phyloP scores from a whole-genome alignment of 1,140 invertebrate species.

The Akabosia matsudoensis region DNA sequence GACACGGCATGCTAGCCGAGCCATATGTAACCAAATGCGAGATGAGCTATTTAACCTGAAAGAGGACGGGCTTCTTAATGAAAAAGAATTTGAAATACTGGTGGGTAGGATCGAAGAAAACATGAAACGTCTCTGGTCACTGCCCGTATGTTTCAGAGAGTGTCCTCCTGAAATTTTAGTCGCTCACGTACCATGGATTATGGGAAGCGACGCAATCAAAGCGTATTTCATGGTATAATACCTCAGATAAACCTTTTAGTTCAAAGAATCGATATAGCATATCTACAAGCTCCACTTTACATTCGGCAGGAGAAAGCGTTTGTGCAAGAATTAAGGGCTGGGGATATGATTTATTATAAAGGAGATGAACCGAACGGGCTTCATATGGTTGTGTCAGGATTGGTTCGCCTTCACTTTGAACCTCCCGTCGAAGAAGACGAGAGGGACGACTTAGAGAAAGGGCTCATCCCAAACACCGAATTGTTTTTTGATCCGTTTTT shows the following conservation, averaged over 20 bases:
- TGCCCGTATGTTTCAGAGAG: slow-evolving; percentile 26
- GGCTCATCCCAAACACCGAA: slow-evolving; percentile 33
- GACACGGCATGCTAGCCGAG: slow-evolving; percentile 53
- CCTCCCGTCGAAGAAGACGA: slow-evolving; percentile 16
- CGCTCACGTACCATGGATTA: slow-evolving; percentile 34
- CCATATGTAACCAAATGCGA: slow-evolving; percentile 52
- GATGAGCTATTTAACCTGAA: slow-evolving; percentile 50
- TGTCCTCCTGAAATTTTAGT: slow-evolving; percentile 23
- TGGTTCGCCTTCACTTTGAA: slow-evolving; percentile 50
- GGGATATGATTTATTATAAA: slow-evolving; percentile 47
- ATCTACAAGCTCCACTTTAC: too few relatives aligned
- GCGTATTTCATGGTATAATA: slow-evolving; percentile 28
- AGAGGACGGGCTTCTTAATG: slow-evolving; percentile 47
- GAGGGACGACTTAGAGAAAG: slow-evolving; percentile 16
- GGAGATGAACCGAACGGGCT: slow-evolving; percentile 50
- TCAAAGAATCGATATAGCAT: not conserved
- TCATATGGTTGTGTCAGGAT: slow-evolving; percentile 53
- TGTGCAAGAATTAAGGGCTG: slow-evolving; percentile 50
- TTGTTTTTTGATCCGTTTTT: slow-evolving; percentile 23
- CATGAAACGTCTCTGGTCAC: slow-evolving; percentile 39
- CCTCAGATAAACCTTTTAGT: not conserved
- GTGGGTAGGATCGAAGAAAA: slow-evolving; percentile 30
- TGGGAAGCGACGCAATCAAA: slow-evolving; percentile 32
- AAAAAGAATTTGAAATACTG: slow-evolving; percentile 28
- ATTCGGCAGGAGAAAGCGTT: slow-evolving; percentile 49